phyloP scores from a whole-genome alignment of 2,797 vertebrate species.

The Spinibarbus caldwelli region DNA sequence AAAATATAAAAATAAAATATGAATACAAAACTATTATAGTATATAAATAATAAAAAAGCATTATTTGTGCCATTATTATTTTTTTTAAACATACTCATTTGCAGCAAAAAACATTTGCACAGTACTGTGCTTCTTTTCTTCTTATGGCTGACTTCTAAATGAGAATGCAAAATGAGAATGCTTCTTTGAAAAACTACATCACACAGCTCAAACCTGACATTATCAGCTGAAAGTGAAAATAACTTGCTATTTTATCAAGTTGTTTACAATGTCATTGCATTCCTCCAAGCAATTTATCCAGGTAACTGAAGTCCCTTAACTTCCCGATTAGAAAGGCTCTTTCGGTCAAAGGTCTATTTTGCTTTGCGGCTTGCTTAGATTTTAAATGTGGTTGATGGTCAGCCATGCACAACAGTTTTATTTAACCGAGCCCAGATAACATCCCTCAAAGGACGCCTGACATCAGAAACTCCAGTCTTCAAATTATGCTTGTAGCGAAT shows the following conservation, averaged over 20 bases:
- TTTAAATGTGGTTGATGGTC: constrained; percentile 5
- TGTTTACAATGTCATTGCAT: background rate
- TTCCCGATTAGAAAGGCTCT: background rate
- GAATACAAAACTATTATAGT: no score
- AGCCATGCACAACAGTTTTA: constrained; percentile 5
- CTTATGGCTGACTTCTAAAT: background rate
- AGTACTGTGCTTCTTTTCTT: background rate
- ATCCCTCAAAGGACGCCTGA: background rate
- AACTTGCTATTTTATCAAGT: background rate
- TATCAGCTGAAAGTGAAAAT: constrained; percentile 3
- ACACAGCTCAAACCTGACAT: background rate
- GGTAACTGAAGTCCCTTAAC: background rate
- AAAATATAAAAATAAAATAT: no score
- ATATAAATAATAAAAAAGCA: background rate
- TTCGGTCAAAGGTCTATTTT: background rate
- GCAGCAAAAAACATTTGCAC: background rate
- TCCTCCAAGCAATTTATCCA: constrained; percentile 1
- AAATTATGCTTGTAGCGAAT: background rate
- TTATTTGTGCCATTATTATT: background rate
- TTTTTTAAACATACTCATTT: background rate
- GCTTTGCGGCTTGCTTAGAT: background rate
- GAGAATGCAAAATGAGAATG: background rate
- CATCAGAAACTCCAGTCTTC: constrained; percentile 15
- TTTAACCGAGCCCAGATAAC: constrained; percentile 29
- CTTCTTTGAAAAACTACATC: background rate